These are phyloP conservation scores for Epizoanthus scotinus DNA, from an alignment of 92 coral and sea anemone species.

Conservation along the genomic window DNA sequence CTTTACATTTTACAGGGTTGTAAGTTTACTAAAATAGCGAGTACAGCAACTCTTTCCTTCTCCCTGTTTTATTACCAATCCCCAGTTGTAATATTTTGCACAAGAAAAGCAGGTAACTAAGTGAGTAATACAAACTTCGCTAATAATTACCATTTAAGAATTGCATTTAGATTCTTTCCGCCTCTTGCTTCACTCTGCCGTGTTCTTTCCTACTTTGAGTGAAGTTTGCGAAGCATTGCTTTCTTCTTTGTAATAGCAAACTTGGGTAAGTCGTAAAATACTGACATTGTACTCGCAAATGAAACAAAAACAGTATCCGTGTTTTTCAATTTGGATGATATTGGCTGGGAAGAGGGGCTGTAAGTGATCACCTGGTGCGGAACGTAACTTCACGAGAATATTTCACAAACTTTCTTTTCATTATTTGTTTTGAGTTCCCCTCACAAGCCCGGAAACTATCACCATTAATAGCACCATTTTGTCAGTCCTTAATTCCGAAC, in stretches of 20 bases:
- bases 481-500: slow-evolving; percentile 7
- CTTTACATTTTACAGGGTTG: background rate
- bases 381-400: background rate
- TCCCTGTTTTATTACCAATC: background rate
- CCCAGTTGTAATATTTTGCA: background rate
- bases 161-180: background rate
- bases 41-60: background rate
- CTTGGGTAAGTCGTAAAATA: slow-evolving; percentile 19
- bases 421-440: background rate
- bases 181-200: background rate
- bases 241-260: slow-evolving; percentile 2
- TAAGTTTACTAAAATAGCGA: background rate
- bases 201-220: background rate
- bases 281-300: slow-evolving; percentile 25
- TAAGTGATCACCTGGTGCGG: background rate
- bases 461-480: background rate
- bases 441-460: slow-evolving; percentile 35
- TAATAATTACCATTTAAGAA: slow-evolving; percentile 1
- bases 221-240: slow-evolving; percentile 16
- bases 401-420: slow-evolving; percentile 7
- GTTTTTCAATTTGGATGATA: slow-evolving; percentile 35
- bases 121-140: background rate
- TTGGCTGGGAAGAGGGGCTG: slow-evolving; percentile 29
- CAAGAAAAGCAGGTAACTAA: background rate
- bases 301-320: slow-evolving; percentile 35